Base-by-base conservation (phyloP, 2,888 invertebrate genomes). In the Agelastica alni region DNA sequence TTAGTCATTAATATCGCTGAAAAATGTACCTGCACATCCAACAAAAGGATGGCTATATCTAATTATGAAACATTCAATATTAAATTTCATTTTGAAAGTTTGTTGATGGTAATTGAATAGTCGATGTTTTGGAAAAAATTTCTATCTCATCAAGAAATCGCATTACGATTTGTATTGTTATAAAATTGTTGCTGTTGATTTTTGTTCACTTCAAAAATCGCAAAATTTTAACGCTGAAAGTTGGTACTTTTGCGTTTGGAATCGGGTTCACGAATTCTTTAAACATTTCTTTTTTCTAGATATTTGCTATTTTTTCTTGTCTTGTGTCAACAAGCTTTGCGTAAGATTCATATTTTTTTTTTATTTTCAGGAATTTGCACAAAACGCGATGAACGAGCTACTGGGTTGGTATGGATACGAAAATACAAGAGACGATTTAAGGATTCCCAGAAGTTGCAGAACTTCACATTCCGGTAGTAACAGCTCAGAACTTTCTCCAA, bases 391-490 rank as follows among this genome's bases (percentile, higher is more conserved):
- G 93, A 93, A 93, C 72, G 93, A 94, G 76, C 80, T 94, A 56
- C 81, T 94, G 16, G 93, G 93, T 34, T 93, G 93, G 91, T 95
- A 94, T 78, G 94, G 94, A 1, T 94, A 93, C 73, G 87, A 86
- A 57, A 85, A 84, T 65, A 80, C 84, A 46, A 88, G 88, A 76
- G 80, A 80, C 0, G 81, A 80, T 0, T 53, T 63, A 17, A 68
- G 66, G 61, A 61, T 60, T 39, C 55, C 74, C 69, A 16, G 78
- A 77, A 20, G 69, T 74, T 32, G 66, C 58, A 63, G 70, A 59
- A 9, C 37, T 6, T 81, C 81, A 52, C 76, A 76, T 22, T 78
- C 80, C 57, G 81, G 79, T 59, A 81, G 81, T 4, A 81, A 81
- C 59, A 76, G 76, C 61, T 76, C 76, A 2, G 73, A 69, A 18